Percentiles rank a stretch among this genome's conserved stretches.
Conservation (phyloP, 1,140 invertebrate genomes). For the Aphelenchoides besseyi region DNA sequence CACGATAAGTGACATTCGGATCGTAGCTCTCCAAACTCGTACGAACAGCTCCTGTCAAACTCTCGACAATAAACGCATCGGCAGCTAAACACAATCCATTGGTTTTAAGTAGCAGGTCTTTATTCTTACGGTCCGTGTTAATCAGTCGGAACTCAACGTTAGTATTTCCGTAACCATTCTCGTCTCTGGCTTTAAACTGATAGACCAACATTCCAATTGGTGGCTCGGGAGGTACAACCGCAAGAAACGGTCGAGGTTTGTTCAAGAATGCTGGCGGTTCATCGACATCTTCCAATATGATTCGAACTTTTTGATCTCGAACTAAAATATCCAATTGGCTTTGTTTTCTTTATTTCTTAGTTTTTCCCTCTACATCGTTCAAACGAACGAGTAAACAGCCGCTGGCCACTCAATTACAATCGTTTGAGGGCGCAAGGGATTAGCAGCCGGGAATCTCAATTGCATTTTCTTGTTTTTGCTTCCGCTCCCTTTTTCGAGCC, state of each 20-base stretch:
- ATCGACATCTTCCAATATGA: conserved; percentile 53
- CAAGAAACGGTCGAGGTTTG: conserved; percentile 51
- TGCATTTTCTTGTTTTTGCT: conserved; percentile 16
- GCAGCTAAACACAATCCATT: conserved; percentile 49
- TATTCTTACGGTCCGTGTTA: conserved; percentile 59
- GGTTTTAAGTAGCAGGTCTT: background rate
- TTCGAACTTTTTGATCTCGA: conserved; percentile 45
- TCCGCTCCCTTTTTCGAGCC: background rate
- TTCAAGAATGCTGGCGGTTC: conserved; percentile 59
- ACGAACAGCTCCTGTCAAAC: conserved; percentile 49
- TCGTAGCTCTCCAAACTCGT: conserved; percentile 47
- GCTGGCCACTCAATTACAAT: background rate
- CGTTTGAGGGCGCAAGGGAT: conserved; percentile 9
- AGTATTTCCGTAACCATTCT: conserved; percentile 54
- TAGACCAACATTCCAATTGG: conserved; percentile 55
- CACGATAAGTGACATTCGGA: conserved; percentile 48
- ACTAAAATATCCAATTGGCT: conserved; percentile 47
- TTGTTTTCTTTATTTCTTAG: conserved; percentile 25
- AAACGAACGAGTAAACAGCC: background rate
- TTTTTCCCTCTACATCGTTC: conserved; percentile 11
- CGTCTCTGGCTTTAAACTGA: conserved; percentile 57
- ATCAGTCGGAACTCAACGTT: conserved; percentile 55
- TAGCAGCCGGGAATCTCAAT: background rate
- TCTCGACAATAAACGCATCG: conserved; percentile 51
- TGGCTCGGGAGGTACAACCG: conserved; percentile 52